A percentile compares a stretch with the other conserved stretches of the same genome.
Evolutionary conservation across 2,797 vertebrate genomes (phyloP).

Genomic region (Phrynocephalus guinanensis): DNA sequence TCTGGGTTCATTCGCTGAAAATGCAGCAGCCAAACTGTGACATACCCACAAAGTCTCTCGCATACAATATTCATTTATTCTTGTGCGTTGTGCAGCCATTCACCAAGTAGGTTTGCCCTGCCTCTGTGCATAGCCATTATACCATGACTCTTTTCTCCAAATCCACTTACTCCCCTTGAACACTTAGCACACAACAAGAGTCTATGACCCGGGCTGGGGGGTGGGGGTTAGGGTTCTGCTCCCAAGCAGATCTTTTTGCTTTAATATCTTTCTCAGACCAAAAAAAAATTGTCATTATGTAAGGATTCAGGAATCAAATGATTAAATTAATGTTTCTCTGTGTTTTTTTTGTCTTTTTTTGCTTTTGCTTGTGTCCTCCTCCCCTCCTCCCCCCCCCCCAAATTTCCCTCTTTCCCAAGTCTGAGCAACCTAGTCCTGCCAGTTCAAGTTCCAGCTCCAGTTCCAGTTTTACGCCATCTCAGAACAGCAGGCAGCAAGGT

Average conservation of each 20-base stretch:
- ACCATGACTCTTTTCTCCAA: not conserved
- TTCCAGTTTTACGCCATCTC: slow-evolving; percentile 86
- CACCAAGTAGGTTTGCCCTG: not conserved
- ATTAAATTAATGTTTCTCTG: slow-evolving; percentile 47
- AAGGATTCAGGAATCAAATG: slow-evolving; percentile 24
- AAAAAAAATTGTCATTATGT: not conserved
- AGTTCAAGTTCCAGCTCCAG: slow-evolving; percentile 90
- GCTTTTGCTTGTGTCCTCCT: slow-evolving; percentile 54
- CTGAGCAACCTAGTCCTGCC: slow-evolving; percentile 93
- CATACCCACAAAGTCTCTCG: not conserved
- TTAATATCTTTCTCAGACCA: not conserved
- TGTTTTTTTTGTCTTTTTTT: slow-evolving; percentile 51
- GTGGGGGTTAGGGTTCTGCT: not conserved
- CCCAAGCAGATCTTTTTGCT: not conserved
- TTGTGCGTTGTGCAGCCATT: slow-evolving; percentile 8
- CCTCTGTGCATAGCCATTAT: not conserved
- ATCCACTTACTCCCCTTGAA: slow-evolving; percentile 9
- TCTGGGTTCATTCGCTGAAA: slow-evolving; percentile 23
- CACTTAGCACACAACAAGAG: not conserved
- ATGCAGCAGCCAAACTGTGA: not conserved
- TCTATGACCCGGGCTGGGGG: not conserved
- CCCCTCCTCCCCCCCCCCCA: not conserved
- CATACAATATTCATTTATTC: slow-evolving; percentile 19
- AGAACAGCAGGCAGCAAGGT: slow-evolving; percentile 88
- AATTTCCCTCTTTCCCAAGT: slow-evolving; percentile 73